phyloP scores from a whole-genome alignment of 2,113 vertebrate genomes.

The Kobus ellipsiprymnus region DNA sequence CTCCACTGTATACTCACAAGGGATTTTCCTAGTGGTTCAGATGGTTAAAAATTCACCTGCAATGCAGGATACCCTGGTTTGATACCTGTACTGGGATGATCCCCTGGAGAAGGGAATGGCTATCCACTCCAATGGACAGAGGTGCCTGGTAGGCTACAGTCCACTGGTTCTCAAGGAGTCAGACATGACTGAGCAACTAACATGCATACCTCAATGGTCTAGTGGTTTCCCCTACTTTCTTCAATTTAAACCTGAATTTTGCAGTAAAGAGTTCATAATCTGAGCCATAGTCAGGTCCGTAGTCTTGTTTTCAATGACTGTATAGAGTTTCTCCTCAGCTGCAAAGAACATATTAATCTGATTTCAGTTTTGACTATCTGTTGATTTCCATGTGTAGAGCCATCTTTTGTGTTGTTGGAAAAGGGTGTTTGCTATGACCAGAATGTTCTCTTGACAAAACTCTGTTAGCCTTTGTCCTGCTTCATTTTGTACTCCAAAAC shows the following conservation, averaged over 20 bases:
- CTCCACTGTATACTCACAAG: not conserved
- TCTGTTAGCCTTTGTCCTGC: not conserved
- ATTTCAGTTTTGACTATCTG: not conserved
- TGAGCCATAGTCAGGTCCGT: not conserved
- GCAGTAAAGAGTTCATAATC: not conserved
- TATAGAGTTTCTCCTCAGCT: not conserved
- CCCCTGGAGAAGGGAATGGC: not conserved
- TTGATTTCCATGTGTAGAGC: not conserved
- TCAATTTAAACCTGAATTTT: not conserved
- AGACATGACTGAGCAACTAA: not conserved
- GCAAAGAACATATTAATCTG: not conserved
- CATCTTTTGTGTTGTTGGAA: not conserved
- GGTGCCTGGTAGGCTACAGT: not conserved
- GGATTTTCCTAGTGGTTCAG: not conserved
- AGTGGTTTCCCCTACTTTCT: not conserved
- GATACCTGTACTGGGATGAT: not conserved
- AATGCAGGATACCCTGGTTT: not conserved
- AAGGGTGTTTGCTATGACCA: not conserved
- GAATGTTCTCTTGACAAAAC: not conserved
- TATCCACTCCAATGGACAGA: not conserved
- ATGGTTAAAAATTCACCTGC: not conserved
- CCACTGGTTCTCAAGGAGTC: not conserved
- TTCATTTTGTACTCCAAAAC: not conserved
- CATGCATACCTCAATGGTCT: not conserved
- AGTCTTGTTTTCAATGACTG: not conserved